These are phyloP conservation scores for Neoarius graeffei DNA, from an alignment of 2,113 vertebrate genomes.

Conservation along the genomic window DNA sequence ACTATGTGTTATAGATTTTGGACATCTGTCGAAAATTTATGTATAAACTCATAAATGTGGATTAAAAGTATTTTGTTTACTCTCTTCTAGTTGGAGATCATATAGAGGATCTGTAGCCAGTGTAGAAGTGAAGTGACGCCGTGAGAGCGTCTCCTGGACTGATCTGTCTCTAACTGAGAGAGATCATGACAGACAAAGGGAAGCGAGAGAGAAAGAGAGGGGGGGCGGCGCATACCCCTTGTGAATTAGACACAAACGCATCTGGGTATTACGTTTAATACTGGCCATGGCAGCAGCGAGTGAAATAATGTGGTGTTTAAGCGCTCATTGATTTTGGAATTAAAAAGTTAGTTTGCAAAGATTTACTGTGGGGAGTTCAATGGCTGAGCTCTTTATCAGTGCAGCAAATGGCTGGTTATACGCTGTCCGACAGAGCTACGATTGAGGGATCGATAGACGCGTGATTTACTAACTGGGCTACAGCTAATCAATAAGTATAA, in stretches of 20 bases:
- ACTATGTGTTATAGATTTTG: not conserved
- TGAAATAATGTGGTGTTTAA: slow-evolving; percentile 79
- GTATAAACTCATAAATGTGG: not conserved
- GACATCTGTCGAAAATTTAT: not conserved
- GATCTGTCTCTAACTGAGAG: slow-evolving; percentile 5
- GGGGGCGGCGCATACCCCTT: slow-evolving; percentile 34
- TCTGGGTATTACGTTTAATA: slow-evolving; percentile 74
- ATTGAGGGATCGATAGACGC: slow-evolving; percentile 79
- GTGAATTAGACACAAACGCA: slow-evolving; percentile 67
- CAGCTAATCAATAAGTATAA: slow-evolving; percentile 86
- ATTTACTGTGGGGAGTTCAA: slow-evolving; percentile 79
- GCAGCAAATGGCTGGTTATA: slow-evolving; percentile 81
- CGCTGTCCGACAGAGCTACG: slow-evolving; percentile 78
- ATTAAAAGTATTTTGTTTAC: slow-evolving; percentile 22
- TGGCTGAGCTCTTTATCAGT: slow-evolving; percentile 80
- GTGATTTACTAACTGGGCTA: slow-evolving; percentile 85
- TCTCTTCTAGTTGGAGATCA: not conserved
- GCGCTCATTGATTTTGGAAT: slow-evolving; percentile 77
- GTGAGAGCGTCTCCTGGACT: not conserved
- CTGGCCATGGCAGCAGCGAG: slow-evolving; percentile 58
- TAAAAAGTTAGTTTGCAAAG: slow-evolving; percentile 84
- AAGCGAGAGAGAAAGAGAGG: slow-evolving; percentile 9
- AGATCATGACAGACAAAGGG: slow-evolving; percentile 3
- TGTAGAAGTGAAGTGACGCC: not conserved
- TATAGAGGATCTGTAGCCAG: not conserved